Base-by-base conservation (phyloP, 2,113 vertebrate genomes). In the Melanerpes aurifrons region DNA sequence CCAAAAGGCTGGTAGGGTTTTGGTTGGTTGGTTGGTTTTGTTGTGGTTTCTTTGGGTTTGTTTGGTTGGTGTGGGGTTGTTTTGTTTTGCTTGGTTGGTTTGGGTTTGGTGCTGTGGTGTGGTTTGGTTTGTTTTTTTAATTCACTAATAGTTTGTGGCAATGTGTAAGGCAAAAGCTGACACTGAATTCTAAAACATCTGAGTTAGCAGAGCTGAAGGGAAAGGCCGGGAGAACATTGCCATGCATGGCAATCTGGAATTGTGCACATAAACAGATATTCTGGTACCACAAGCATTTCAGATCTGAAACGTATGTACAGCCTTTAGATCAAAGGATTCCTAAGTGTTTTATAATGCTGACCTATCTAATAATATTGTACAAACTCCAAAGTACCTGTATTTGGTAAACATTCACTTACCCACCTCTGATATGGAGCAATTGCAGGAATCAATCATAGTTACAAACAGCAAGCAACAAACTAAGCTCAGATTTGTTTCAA, bases 351-450 rank as follows among this genome's bases (percentile, higher is more conserved):
- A 95, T 95, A 95, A 37, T 59, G 63, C 80, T 6, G 12, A 69
- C 94, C 73, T 87, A 83, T n/a, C 85, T 87, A 87, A 86, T 75
- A 58, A 84, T 79, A 59, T 61, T 69, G 87, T 86, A 61, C 87
- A 95, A 95, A 95, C 70, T 96, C 96, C 94, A 90, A 96, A 95
- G 94, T 95, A 93, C 76, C 82, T 62, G 26, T 93, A 61, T 88
- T 54, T 88, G 86, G 73, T 95, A 93, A 95, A 88, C 59, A 94
- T 91, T 93, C 76, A 78, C 85, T 75, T 86, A 87, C 62, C 48
- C 22, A 78, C 69, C 54, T 88, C 72, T 94, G 90, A 95, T 93
- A 93, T 13, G 76, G 56, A 91, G 73, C 66, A 87, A 78, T 74
- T 92, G 58, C 66, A 86, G 76, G 72, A 92, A 81, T 73, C 80